Evolutionary conservation across 2,888 invertebrate genomes (phyloP).

Genomic region (Phrixothrix hirtus): DNA sequence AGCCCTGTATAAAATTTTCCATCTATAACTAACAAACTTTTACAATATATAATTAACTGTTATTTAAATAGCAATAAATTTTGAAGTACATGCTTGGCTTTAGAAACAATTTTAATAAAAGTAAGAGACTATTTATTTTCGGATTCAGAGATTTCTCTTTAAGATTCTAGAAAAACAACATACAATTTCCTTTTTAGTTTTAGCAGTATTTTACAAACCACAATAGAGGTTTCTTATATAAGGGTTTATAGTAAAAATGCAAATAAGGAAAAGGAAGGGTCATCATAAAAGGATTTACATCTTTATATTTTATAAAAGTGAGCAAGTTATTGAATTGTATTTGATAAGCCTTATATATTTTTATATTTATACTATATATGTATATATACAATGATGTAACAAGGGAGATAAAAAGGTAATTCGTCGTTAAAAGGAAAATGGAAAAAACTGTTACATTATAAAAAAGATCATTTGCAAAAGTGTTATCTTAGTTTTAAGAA

Average conservation of each 20-base stretch:
- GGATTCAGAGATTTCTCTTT: slow-evolving; percentile 2
- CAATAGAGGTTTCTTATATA: slow-evolving; percentile 14
- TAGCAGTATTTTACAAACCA: slow-evolving; percentile 6
- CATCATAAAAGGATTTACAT: slow-evolving; percentile 30
- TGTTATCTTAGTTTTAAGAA: slow-evolving; percentile 19
- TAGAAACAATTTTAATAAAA: no score
- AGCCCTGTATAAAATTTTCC: no score
- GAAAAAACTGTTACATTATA: slow-evolving; percentile 22
- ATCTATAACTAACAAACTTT: no score
- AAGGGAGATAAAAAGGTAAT: slow-evolving; percentile 25
- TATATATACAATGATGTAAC: slow-evolving; percentile 22
- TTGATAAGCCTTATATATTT: slow-evolving; percentile 27
- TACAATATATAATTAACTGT: no score
- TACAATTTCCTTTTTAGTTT: slow-evolving; percentile 3
- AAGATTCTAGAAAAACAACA: slow-evolving; percentile 9
- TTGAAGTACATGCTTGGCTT: no score
- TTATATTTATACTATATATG: no score
- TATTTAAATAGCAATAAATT: no score
- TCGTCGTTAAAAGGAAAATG: slow-evolving; percentile 26
- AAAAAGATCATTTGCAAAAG: slow-evolving; percentile 25
- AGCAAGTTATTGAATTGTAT: slow-evolving; percentile 27
- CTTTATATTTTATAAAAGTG: slow-evolving; percentile 23
- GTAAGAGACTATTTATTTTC: no score
- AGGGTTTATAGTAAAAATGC: slow-evolving; percentile 22
- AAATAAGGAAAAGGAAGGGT: slow-evolving; percentile 27